phyloP scores from a whole-genome alignment of 2,113 vertebrate species.

The Falcunculus frontatus region DNA sequence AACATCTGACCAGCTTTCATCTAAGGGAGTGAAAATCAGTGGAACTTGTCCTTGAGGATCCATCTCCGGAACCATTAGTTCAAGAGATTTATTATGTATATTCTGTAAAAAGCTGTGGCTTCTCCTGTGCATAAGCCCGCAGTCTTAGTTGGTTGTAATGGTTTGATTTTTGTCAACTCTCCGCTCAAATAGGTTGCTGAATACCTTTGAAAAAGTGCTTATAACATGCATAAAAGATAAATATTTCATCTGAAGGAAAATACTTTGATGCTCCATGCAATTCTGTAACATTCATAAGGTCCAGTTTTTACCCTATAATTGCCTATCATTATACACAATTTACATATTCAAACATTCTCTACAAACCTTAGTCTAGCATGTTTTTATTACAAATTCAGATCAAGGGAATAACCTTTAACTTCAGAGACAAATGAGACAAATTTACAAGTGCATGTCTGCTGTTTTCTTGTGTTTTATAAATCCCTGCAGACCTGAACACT shows the following conservation, averaged over 20 bases:
- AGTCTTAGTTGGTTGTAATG: constrained; percentile 35
- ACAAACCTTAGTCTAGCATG: constrained; percentile 77
- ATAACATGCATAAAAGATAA: constrained; percentile 48
- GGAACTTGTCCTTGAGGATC: constrained; percentile 53
- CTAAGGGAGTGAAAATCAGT: constrained; percentile 47
- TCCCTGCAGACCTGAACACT: constrained; percentile 77
- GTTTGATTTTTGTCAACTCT: constrained; percentile 62
- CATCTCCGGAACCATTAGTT: constrained; percentile 17
- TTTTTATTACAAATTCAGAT: constrained; percentile 87
- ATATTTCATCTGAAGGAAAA: constrained; percentile 61
- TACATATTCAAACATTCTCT: constrained; percentile 81
- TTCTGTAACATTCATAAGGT: constrained; percentile 62
- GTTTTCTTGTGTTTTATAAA: constrained; percentile 81
- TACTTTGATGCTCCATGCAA: constrained; percentile 52
- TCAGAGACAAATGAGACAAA: constrained; percentile 86
- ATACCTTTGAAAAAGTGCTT: constrained; percentile 43
- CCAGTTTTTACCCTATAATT: constrained; percentile 79
- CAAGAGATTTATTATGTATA: constrained; percentile 38
- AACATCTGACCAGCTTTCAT: constrained; percentile 58
- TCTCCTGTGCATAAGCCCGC: constrained; percentile 45
- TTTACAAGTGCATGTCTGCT: constrained; percentile 86
- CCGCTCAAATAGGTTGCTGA: constrained; percentile 55
- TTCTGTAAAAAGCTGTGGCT: constrained; percentile 54
- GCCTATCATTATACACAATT: constrained; percentile 80
- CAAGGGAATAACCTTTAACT: constrained; percentile 89